Evolutionary conservation across 35 echinoderm and acorn worm genomes (phyloP), one percentile per base, ranked within the genome.

Genomic region (Lytechinus pictus): DNA sequence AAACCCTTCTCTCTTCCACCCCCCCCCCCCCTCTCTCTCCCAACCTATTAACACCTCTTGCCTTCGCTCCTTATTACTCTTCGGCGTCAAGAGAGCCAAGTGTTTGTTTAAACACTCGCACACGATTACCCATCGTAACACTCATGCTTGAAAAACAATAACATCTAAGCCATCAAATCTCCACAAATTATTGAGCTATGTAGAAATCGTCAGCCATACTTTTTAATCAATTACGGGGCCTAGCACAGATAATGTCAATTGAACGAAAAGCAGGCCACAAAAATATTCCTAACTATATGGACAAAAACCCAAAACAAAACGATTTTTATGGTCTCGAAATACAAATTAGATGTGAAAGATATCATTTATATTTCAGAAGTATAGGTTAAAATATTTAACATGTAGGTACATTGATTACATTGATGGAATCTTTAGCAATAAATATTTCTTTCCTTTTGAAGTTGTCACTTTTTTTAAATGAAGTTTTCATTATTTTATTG

Each of bases 1-100:
- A 16, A n/a, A 24, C 66, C 66, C 66, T 7, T 79, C 66, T 79
- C 66, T 79, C 19, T 79, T 3, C 66, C 0, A 24, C 66, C 8
- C 66, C 66, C 3, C n/a, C 14, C 24, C 61, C 16, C 66, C 14
- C 66, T n/a, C 16, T 79, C 12, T 24, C 16, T 90, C 88, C 88
- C 52, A n/a, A 90, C 52, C 88, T 90, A 90, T 90, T 90, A 90
- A 90, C 88, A 90, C 88, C 88, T 90, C 88, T 54, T 24, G 33
- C 21, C 66, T 24, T 79, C 66, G 66, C 19, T 79, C 66, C 21
- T 79, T 79, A 79, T 79, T 79, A 16, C 66, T 79, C 66, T 3
- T 19, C 66, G 66, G 66, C 66, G 66, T 79, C 66, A 79, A 24
- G 66, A 79, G 66, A 79, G 66, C 19, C 66, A 79, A n/a, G 66